These are phyloP conservation scores for Desmophyllum pertusum DNA, from an alignment of 92 coral and sea anemone genomes.

Conservation along the genomic window DNA sequence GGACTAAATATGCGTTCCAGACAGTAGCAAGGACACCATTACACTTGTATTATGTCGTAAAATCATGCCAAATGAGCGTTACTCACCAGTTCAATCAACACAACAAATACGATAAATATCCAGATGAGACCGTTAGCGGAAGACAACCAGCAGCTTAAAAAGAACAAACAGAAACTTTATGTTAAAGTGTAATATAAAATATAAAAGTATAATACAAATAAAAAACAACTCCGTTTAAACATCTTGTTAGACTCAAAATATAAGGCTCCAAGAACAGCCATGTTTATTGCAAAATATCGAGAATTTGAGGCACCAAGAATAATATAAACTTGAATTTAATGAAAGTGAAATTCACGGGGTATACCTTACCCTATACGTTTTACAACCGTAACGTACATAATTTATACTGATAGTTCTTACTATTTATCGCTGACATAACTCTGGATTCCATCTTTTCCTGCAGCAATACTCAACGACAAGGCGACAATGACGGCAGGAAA, in stretches of 20 bases:
- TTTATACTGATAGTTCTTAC: slow-evolving; percentile 15
- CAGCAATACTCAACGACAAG: slow-evolving; percentile 24
- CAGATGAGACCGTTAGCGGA: slow-evolving; percentile 14
- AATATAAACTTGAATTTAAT: no score
- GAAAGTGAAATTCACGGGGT: not conserved
- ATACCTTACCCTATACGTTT: not conserved
- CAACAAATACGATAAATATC: slow-evolving; percentile 31
- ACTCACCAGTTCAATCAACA: slow-evolving; percentile 32
- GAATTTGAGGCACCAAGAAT: no score
- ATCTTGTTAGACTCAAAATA: not conserved
- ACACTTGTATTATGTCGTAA: not conserved
- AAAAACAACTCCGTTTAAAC: no score
- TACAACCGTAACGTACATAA: no score
- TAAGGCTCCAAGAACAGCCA: no score
- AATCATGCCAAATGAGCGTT: not conserved
- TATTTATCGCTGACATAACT: slow-evolving; percentile 27
- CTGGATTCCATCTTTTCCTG: slow-evolving; percentile 31
- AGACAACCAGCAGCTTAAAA: slow-evolving; percentile 42
- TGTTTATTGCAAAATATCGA: no score
- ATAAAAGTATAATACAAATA: no score
- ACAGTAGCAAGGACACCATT: not conserved
- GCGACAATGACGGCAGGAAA: slow-evolving; percentile 15
- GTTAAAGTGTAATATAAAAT: no score
- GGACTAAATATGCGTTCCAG: not conserved
- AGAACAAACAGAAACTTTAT: not conserved